Percentiles rank a stretch among this genome's conserved stretches.
Evolutionary conservation across 1,140 invertebrate genomes (phyloP).

Genomic region (Rhopalosiphum padi): DNA sequence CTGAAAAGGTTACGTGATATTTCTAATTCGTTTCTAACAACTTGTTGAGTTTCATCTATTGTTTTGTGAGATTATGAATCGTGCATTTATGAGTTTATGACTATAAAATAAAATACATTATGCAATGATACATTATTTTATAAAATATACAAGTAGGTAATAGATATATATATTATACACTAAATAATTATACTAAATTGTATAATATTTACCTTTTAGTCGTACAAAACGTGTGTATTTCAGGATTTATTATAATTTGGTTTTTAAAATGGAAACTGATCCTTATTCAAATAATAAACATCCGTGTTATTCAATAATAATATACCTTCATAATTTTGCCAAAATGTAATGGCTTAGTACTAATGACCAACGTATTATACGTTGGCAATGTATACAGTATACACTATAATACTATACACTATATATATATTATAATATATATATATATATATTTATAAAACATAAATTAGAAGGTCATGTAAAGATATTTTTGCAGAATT

Average conservation of each 20-base stretch:
- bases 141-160: no score
- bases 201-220: not conserved
- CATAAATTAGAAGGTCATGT: not conserved
- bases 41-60: not conserved
- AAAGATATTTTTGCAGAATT: not conserved
- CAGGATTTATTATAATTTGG: not conserved
- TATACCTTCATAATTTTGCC: not conserved
- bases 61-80: not conserved
- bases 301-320: not conserved
- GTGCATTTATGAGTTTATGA: no score
- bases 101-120: no score
- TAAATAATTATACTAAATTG: not conserved
- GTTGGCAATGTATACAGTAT: not conserved
- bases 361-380: not conserved
- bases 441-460: not conserved
- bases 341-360: not conserved
- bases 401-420: no score
- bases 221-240: not conserved
- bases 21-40: no score
- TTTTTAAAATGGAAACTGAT: not conserved
- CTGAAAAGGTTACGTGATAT: no score
- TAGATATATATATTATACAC: not conserved
- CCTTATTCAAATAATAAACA: not conserved
- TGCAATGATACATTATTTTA: no score
- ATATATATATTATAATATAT: not conserved